Evolutionary conservation across 2,888 invertebrate species (phyloP).

Genomic region (Limnephilus auricula): DNA sequence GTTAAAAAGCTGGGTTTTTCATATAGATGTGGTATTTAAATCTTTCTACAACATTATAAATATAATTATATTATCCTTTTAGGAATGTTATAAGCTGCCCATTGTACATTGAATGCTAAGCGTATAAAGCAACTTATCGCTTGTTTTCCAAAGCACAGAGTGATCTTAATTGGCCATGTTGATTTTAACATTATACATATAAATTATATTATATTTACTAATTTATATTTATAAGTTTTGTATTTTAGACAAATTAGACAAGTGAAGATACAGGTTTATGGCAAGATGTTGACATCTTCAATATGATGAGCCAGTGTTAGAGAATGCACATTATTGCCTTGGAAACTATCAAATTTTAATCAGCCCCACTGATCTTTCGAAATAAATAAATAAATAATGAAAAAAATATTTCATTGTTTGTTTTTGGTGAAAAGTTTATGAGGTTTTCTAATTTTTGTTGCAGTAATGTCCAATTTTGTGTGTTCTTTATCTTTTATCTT

Average conservation of each 20-base stretch:
- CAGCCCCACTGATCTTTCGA: neutral
- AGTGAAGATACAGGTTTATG: neutral
- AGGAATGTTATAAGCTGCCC: conserved; percentile 4
- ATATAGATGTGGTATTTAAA: neutral
- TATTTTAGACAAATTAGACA: conserved; percentile 12
- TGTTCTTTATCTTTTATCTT: neutral
- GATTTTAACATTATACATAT: conserved; percentile 42
- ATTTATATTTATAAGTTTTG: conserved; percentile 33
- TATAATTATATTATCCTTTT: conserved; percentile 8
- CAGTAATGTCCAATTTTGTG: neutral
- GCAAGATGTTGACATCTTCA: neutral
- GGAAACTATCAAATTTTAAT: neutral
- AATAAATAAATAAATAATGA: neutral
- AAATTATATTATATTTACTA: conserved; percentile 32
- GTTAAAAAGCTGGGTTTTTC: neutral
- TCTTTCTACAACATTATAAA: neutral
- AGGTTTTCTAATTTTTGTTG: neutral
- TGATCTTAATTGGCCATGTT: conserved; percentile 59
- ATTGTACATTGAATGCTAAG: conserved; percentile 25
- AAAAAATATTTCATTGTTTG: neutral
- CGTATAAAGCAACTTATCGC: neutral
- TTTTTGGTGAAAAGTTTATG: neutral
- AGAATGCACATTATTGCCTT: neutral
- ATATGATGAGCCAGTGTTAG: neutral
- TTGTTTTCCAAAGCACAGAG: conserved; percentile 26